A percentile compares a stretch with the other conserved stretches of the same genome.
Evolutionary conservation across 2,113 vertebrate species (phyloP).

Genomic region (Glareola pratincola): DNA sequence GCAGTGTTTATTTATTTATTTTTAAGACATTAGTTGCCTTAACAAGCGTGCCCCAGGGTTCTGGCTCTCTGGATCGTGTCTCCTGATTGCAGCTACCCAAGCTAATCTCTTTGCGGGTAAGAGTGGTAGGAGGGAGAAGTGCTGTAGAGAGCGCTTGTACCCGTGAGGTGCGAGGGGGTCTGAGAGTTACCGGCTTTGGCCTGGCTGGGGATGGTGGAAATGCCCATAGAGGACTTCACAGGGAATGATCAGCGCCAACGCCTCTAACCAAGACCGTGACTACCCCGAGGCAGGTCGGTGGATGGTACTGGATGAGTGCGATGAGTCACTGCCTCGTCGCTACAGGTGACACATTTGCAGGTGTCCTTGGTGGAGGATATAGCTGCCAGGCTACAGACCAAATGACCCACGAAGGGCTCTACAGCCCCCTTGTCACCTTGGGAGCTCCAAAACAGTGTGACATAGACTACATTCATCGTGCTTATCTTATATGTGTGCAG

Average conservation of each 20-base stretch:
- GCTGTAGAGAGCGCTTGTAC: background rate
- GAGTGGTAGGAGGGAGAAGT: background rate
- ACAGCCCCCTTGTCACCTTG: background rate
- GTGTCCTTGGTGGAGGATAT: background rate
- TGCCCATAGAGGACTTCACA: background rate
- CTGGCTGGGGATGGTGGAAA: background rate
- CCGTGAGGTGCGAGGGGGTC: background rate
- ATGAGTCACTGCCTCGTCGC: background rate
- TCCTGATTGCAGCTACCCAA: background rate
- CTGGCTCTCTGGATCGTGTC: background rate
- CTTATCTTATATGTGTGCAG: background rate
- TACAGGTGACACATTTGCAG: background rate
- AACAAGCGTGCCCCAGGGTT: accelerated
- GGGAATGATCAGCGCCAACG: no score
- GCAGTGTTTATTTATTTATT: background rate
- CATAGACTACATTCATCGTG: background rate
- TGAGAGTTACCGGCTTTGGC: background rate
- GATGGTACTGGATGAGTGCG: background rate
- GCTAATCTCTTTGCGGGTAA: background rate
- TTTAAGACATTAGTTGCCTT: background rate
- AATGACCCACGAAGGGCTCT: background rate
- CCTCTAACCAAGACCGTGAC: background rate
- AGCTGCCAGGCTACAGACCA: background rate
- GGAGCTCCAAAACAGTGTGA: background rate
- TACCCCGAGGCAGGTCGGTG: background rate